Base-by-base conservation (phyloP, 2,888 invertebrate species). In the Drosophila cognata region DNA sequence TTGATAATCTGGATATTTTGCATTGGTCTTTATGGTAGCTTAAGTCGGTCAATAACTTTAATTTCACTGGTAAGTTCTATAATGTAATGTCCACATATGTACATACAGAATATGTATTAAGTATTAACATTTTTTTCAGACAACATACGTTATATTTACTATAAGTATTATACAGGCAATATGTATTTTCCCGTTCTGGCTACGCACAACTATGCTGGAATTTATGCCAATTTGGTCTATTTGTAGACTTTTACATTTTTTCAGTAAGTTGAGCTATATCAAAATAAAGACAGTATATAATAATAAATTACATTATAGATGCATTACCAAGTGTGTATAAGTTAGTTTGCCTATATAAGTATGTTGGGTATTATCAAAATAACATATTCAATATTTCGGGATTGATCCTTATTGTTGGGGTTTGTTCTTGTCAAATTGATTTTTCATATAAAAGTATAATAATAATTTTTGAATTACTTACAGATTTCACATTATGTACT, bases 331-430 rank as follows among this genome's bases (percentile, higher is more conserved):
- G 21, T 21, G 10, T 21, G 6, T 57, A 31, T 21, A 41, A 57
- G 31, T 8, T 31, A 2, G 0, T 41, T 57, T 57, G 57, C 16
- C 16, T 57, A 10, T 11, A 29, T 31, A 21, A 21, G 16, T 57
- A 31, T 11, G 31, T 57, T 31, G 43, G 16, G 13, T 21, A 57
- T 16, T 57, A 43, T 31, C 21, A 57, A 43, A 31, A 41, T 3
- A 41, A 57, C 21, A 29, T 57, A 28, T 57, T 57, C 11, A 41
- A 16, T 18, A 21, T 43, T n/a, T 57, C 57, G 6, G 57, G 57
- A 57, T 43, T 57, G 3, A 43, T 57, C 10, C 25, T 43, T 21
- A 18, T 43, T 43, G 7, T 43, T 57, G 57, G 57, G 57, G 57
- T 57, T 16, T 31, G 41, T 43, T 28, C n/a, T 29, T 38, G 28